Evolutionary conservation across 1,140 invertebrate species (phyloP).

Genomic region (Hyphantria cunea): DNA sequence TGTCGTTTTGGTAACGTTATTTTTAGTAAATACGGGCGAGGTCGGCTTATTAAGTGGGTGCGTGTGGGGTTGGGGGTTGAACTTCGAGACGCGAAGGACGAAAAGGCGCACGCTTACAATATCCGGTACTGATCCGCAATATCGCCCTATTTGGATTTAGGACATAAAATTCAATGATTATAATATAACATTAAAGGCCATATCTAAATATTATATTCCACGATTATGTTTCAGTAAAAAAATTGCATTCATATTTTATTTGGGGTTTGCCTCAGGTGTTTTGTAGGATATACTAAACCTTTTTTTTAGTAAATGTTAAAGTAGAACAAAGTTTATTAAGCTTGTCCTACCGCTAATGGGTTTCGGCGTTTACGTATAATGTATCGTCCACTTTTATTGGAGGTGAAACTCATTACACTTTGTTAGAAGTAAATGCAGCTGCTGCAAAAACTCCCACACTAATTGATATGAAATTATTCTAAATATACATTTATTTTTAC

Average conservation of each 20-base stretch:
- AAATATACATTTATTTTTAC: constrained; percentile 33
- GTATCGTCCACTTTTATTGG: not conserved
- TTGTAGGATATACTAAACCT: not conserved
- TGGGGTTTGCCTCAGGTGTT: not conserved
- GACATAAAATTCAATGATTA: constrained; percentile 50
- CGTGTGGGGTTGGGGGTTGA: constrained; percentile 24
- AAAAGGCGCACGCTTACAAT: constrained; percentile 37
- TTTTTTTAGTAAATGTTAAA: not conserved
- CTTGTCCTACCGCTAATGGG: not conserved
- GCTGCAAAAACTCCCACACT: too few species aligned
- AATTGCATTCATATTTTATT: not conserved
- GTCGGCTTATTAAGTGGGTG: constrained; percentile 29
- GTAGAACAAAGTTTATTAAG: not conserved
- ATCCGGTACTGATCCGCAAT: constrained; percentile 47
- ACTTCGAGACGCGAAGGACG: constrained; percentile 20
- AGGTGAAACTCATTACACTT: not conserved
- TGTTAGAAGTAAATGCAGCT: too few species aligned
- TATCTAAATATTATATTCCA: constrained; percentile 4
- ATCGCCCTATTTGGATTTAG: constrained; percentile 40
- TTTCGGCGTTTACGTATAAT: not conserved
- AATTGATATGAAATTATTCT: constrained; percentile 30
- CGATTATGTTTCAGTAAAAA: constrained; percentile 5
- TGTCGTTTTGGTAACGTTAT: constrained; percentile 20
- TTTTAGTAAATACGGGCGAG: constrained; percentile 32
- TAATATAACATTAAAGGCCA: constrained; percentile 33